Evolutionary conservation across 2,113 vertebrate species (phyloP), one percentile per base, ranked within the genome.

Genomic region (Hemicordylus capensis): DNA sequence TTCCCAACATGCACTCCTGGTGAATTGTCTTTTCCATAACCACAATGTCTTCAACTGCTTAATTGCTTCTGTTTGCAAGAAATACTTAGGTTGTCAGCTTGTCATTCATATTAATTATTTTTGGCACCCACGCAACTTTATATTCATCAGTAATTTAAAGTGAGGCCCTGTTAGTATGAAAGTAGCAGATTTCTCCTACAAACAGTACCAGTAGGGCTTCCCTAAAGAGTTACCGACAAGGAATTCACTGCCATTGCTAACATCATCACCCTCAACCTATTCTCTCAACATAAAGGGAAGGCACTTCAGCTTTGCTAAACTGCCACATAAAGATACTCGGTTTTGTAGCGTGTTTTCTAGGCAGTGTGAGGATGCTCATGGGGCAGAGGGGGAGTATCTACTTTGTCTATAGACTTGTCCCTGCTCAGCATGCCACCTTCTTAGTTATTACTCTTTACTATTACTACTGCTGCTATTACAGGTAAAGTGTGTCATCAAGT

Each of bases 31-130:
- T 88, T 6, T 24, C 6, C 46, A 46, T 58, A 84, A 75, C 70
- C 86, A 74, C 37, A 42, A 85, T 76, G 2, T 77, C 85, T 81
- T 83, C 28, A 87, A 17, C 15, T 76, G 58, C 78, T 46, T 85
- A 4, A 66, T 81, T 31, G 9, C 34, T 66, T 0, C 19, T 44
- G 9, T 31, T 74, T 14, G 72, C 69, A 64, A 34, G 70, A 80
- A 89, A 28, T 37, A 82, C 31, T 76, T 37, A 28, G 0, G 15
- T 76, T 63, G 84, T 44, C 31, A 86, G 0, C 20, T 76, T 63
- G 84, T 44, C 31, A 86, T 74, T 20, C 80, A 1, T 20, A 12
- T 58, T 44, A 88, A 87, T 67, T 1, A 44, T 66, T 87, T 90
- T 86, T 44, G 74, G 69, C 72, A 85, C 56, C 37, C 3, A 2